phyloP scores from a whole-genome alignment of 2,888 invertebrate genomes.

The Tillus elongatus region DNA sequence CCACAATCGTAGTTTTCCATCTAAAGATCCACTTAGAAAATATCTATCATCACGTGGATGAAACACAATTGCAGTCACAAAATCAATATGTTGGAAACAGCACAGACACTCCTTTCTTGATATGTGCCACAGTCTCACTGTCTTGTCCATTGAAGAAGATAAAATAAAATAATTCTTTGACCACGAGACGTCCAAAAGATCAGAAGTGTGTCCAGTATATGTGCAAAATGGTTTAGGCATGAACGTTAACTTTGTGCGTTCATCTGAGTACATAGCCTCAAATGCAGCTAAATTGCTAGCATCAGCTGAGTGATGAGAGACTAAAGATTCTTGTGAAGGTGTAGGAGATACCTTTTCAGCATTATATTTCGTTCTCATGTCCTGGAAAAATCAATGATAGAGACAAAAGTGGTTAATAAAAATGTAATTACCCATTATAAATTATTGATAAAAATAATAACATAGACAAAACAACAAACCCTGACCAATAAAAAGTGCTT shows the following conservation, averaged over 20 bases:
- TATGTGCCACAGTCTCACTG: constrained; percentile 95
- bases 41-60: constrained; percentile 87
- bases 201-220: constrained; percentile 92
- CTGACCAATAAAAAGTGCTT: no score
- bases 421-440: constrained; percentile 12
- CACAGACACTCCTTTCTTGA: constrained; percentile 95
- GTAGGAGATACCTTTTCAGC: constrained; percentile 87
- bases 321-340: constrained; percentile 84
- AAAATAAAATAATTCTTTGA: constrained; percentile 96
- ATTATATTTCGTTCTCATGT: constrained; percentile 92
- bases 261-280: constrained; percentile 53
- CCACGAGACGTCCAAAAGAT: constrained; percentile 95
- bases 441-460: constrained; percentile 7
- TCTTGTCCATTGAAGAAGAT: constrained; percentile 98
- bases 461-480: background rate
- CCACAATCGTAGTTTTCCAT: constrained; percentile 97
- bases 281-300: constrained; percentile 48
- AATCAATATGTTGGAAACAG: constrained; percentile 98
- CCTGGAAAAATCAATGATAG: constrained; percentile 48
- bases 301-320: constrained; percentile 64
- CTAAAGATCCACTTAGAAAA: constrained; percentile 93
- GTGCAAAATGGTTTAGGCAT: constrained; percentile 86
- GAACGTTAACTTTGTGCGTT: constrained; percentile 58
- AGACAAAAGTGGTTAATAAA: no score
- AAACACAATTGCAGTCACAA: constrained; percentile 97